A percentile compares a stretch with the other conserved stretches of the same genome.
Conservation (phyloP, 1,140 invertebrate species). For the Danaus melanippus region DNA sequence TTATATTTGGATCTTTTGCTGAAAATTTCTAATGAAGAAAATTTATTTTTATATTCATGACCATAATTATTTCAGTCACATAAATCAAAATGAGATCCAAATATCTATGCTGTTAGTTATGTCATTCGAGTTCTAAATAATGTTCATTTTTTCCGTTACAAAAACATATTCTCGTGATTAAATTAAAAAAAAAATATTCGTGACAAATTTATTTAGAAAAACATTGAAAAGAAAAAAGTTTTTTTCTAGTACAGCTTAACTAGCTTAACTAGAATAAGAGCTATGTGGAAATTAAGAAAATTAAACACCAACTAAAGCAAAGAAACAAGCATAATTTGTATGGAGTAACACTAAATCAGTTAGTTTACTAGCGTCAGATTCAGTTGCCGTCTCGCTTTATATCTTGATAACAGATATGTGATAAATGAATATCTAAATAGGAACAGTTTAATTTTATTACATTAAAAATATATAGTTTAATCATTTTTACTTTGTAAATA, state of each 20-base stretch:
- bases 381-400: slow-evolving; percentile 6
- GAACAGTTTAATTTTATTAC: slow-evolving; percentile 23
- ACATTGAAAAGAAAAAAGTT: slow-evolving; percentile 3
- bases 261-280: too few relatives aligned
- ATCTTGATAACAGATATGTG: slow-evolving; percentile 17
- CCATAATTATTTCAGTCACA: slow-evolving; percentile 6
- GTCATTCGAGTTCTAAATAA: too few relatives aligned
- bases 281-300: too few relatives aligned
- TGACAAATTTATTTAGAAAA: slow-evolving; percentile 3
- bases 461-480: slow-evolving; percentile 14
- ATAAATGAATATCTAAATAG: slow-evolving; percentile 21
- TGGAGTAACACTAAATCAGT: not conserved
- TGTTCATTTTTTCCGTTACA: too few relatives aligned
- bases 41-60: slow-evolving; percentile 5
- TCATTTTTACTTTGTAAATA: slow-evolving; percentile 18
- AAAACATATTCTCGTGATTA: too few relatives aligned
- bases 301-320: too few relatives aligned
- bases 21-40: not conserved
- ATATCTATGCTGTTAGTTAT: slow-evolving; percentile 13
- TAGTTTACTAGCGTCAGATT: slow-evolving; percentile 1
- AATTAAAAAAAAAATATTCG: too few relatives aligned
- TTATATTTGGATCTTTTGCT: slow-evolving; percentile 8
- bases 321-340: too few relatives aligned
- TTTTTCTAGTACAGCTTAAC: not conserved
- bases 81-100: slow-evolving; percentile 10